Base-by-base conservation (phyloP, 2,113 vertebrate genomes). In the Anolis carolinensis region DNA sequence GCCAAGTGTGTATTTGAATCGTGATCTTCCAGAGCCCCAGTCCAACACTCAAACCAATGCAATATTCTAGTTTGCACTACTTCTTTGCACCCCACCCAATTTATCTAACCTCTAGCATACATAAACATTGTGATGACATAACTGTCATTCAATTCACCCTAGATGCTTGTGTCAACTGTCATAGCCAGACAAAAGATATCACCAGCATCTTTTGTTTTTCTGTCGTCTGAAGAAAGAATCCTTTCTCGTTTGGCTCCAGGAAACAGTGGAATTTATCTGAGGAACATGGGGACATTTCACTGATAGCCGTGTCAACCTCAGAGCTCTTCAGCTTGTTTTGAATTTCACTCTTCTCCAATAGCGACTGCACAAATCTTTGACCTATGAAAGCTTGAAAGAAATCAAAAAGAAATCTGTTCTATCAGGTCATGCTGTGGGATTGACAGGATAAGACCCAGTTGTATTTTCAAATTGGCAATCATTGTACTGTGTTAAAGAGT, bases 391-490 rank as follows among this genome's bases (percentile, higher is more conserved):
- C 34, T 87, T 74, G 73, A 90, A 80, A 27, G 52, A 87, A 80
- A 30, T n/a, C 81, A 89, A 89, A 80, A 89, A 68, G 65, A 74
- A 90, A 83, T 74, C 48, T 89, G 67, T 13, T 79, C 63, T 78
- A 88, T 52, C 14, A 84, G 80, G 87, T 78, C 50, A 85, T 59
- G 10, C n/a, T 84, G 63, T 2, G 84, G 16, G 10, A 81, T 4
- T 84, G 50, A 84, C 81, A 86, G 20, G 48, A 27, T 86, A 90
- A 82, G 34, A 27, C 74, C 3, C 9, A 84, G 23, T 16, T 88
- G 62, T 75, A 30, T 81, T 91, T 91, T 88, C 79, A 89, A 85
- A 44, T 82, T 72, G 70, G 6, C 52, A 86, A 18, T 89, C 73
- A 83, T 67, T 72, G 21, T 30, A n/a, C 36, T 62, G 14, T 70